Evolutionary conservation across 2,113 vertebrate genomes (phyloP), one percentile per base, ranked within the genome.

Genomic region (Podarcis raffonei): DNA sequence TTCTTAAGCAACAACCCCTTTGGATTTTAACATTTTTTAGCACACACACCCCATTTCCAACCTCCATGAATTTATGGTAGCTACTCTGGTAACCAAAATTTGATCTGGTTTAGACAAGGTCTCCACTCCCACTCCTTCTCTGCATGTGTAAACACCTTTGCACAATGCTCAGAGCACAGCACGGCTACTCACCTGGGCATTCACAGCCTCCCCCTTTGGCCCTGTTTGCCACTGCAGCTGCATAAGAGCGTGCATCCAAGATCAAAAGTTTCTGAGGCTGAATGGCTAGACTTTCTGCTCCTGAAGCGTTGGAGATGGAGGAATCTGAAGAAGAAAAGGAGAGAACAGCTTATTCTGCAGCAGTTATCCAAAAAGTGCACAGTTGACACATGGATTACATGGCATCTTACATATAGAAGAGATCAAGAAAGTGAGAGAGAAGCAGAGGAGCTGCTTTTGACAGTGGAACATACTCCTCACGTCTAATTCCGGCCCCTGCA

Each of bases 171-270:
- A 0, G 0, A 69, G 87, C 12, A 23, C 39, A 75, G 2, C 0
- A 32, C 1, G 2, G 6, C 1, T 4, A 75, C 96, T 96, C 79
- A 98, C 99, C 99, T 97, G 99, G 99, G 91, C 99, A 99, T 92
- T 99, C 99, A 25, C 99, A 99, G 94, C 99, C 99, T 65, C 99
- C 99, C 1, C 99, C 99, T 94, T 99, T 99, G 94, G 99, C 99
- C 92, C 99, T 95, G 96, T 99, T 99, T 1, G 99, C 99, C 85
- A 99, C 99, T 0, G 99, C 99, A 0, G 99, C 99, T 12, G 99
- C 98, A 1, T 99, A 99, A 1, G 98, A 99, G 13, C 99, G 96
- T 0, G 99, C 99, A 0, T 99, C 99, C 92, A 99, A 92, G 93
- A 99, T 99, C 89, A 99, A 91, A 84, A 99, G 97, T 94, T 99